A percentile compares a stretch with the other conserved stretches of the same genome.
Evolutionary conservation across 2,888 invertebrate genomes (phyloP).

Genomic region (Brachypterus glaber): DNA sequence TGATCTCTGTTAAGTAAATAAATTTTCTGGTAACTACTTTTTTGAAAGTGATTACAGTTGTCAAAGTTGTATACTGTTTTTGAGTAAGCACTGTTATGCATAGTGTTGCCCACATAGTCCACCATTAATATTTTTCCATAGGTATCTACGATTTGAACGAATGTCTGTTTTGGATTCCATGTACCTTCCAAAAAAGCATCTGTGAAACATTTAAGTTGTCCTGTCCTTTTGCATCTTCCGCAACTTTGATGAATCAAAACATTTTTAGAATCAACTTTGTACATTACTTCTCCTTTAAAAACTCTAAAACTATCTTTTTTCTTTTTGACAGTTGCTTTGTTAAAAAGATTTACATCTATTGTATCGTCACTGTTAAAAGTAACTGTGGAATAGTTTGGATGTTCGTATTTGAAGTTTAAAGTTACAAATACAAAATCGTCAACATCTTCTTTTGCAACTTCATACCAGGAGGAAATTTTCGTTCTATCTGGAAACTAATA

Average conservation of each 20-base stretch:
- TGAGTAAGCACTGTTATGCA: background rate
- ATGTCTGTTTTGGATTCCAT: background rate
- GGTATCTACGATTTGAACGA: background rate
- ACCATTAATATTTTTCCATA: background rate
- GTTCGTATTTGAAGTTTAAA: constrained; percentile 23
- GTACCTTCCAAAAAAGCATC: background rate
- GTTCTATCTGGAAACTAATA: constrained; percentile 1
- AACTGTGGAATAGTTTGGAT: constrained; percentile 25
- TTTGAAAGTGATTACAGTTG: background rate
- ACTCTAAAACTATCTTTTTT: no score
- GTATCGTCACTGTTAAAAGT: constrained; percentile 18
- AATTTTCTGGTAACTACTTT: background rate
- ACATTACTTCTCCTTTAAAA: no score
- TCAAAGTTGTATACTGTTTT: background rate
- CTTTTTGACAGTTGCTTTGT: background rate
- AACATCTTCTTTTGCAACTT: constrained; percentile 21
- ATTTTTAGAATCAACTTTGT: no score
- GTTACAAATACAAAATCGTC: constrained; percentile 27
- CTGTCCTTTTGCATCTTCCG: background rate
- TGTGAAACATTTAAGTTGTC: no score
- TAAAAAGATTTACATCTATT: constrained; percentile 4
- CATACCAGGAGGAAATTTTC: constrained; percentile 7
- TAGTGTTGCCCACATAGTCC: background rate
- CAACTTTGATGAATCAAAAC: no score
- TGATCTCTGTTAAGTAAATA: background rate